Evolutionary conservation across 2,113 vertebrate genomes (phyloP).

Genomic region (Pagrus major): DNA sequence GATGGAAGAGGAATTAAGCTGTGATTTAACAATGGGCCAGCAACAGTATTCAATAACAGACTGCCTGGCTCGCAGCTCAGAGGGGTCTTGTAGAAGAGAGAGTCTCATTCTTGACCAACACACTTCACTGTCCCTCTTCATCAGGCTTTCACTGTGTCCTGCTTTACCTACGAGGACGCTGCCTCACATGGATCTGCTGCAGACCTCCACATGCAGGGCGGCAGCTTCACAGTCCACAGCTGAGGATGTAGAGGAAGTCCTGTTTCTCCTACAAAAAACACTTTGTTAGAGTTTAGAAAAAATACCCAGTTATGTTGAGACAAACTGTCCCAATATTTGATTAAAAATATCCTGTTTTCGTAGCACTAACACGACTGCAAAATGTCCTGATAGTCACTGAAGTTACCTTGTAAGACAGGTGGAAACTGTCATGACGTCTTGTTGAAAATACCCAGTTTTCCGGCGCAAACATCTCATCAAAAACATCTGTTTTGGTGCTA

Average conservation of each 20-base stretch:
- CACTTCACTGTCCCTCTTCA: slow-evolving; percentile 76
- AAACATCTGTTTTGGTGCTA: too few species aligned
- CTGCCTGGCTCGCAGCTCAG: slow-evolving; percentile 23
- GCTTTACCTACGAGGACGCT: slow-evolving; percentile 47
- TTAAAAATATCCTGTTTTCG: too few species aligned
- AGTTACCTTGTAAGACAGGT: too few species aligned
- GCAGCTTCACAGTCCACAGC: not conserved
- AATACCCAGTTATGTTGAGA: too few species aligned
- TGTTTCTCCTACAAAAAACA: not conserved
- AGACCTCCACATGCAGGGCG: not conserved
- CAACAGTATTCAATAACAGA: slow-evolving; percentile 69
- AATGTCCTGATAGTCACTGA: too few species aligned
- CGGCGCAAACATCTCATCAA: too few species aligned
- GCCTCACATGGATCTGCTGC: slow-evolving; percentile 13
- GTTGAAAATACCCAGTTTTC: too few species aligned
- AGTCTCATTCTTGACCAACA: slow-evolving; percentile 75
- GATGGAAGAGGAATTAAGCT: slow-evolving; percentile 81
- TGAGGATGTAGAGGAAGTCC: not conserved
- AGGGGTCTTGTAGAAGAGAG: slow-evolving; percentile 57
- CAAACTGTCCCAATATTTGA: too few species aligned
- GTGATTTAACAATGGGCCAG: slow-evolving; percentile 75
- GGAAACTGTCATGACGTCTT: too few species aligned
- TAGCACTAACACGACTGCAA: too few species aligned
- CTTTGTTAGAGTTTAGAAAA: too few species aligned
- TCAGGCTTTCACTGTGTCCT: slow-evolving; percentile 69